Base-by-base conservation (phyloP, 2,113 vertebrate species). In the Zapus hudsonius region DNA sequence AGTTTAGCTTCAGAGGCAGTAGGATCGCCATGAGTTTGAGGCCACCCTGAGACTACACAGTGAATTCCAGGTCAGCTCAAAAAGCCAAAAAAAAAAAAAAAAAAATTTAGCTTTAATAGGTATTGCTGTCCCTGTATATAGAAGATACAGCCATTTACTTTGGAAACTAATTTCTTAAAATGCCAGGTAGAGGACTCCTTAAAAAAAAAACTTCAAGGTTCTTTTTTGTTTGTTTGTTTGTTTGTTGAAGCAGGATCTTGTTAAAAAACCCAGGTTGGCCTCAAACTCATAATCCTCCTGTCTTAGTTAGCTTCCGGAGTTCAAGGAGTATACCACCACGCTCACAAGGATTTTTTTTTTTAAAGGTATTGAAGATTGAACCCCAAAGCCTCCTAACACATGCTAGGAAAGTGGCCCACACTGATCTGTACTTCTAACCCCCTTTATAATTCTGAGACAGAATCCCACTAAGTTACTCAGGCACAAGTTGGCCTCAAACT, bases 91-190 rank as follows among this genome's bases (percentile, higher is more conserved):
- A 64, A 82, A 82, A 47, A 33, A 19, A n/a, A 44, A 44, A 83
- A n/a, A 25, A 55, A 64, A 25, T 16, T 85, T 52, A 69, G 36
- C 33, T 90, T 93, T 90, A 36, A 74, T 83, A 42, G 73, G 47
- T 63, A 69, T 73, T 23, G 59, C 1, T 78, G n/a, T 73, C 86
- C 40, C 73, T 47, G 20, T n/a, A 40, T 7, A 74, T 1, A 64
- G n/a, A 36, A 76, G 20, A 84, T 2, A 6, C 8, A 44, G 27
- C 36, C 38, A 27, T 44, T 57, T 52, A 31, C 42, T 70, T 20
- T 83, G 89, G 76, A 95, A 91, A 90, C 6, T 6, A 76, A 74
- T 19, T 61, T 74, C 63, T 69, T 91, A 44, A 2, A 31, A 52
- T 29, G 55, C 6, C 57, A 47, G 61, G 11, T 33, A 59, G 61